Conservation (phyloP, 1,140 invertebrate species). For the Homarus americanus region DNA sequence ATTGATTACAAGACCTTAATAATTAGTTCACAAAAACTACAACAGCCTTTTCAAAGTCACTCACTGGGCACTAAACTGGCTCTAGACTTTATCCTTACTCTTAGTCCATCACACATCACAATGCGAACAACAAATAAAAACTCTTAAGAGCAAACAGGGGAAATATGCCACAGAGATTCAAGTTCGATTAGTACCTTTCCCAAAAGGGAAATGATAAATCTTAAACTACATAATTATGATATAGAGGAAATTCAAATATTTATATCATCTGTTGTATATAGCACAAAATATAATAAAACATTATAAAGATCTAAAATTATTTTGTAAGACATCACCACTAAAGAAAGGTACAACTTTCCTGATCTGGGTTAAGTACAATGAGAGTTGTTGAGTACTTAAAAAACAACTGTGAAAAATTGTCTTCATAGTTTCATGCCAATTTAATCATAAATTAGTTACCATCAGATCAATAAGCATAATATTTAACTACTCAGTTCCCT, state of each 20-base stretch:
- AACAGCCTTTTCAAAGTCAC: conserved; percentile 2
- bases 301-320: conserved; percentile 21
- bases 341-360: conserved; percentile 15
- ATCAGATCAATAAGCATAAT: neutral
- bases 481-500: neutral
- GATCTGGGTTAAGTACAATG: conserved; percentile 12
- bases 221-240: conserved; percentile 23
- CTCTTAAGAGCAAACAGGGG: conserved; percentile 21
- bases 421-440: neutral
- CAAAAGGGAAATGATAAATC: neutral
- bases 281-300: conserved; percentile 22
- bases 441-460: neutral
- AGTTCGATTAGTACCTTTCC: neutral
- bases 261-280: conserved; percentile 7
- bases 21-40: conserved; percentile 3
- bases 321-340: neutral
- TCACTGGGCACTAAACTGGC: conserved; percentile 26
- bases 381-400: neutral
- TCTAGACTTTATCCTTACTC: neutral
- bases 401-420: neutral
- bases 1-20: conserved; percentile 23
- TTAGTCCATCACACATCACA: neutral
- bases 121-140: conserved; percentile 17
- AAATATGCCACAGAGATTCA: conserved; percentile 18
- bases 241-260: conserved; percentile 21